phyloP scores from a whole-genome alignment of 2,113 vertebrate species.

The Colius striatus region DNA sequence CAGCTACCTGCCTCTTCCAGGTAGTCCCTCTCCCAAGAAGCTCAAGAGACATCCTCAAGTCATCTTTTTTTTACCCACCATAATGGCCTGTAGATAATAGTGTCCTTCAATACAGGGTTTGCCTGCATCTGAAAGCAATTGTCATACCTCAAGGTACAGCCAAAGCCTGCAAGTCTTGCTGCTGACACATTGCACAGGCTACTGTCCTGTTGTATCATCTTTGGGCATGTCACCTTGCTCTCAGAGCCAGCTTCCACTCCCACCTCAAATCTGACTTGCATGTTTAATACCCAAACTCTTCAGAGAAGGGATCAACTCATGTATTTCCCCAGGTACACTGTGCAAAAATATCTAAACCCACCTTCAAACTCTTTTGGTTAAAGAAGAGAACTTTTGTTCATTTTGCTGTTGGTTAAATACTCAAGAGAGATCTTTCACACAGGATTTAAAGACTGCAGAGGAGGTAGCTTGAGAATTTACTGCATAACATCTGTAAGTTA shows the following conservation, averaged over 20 bases:
- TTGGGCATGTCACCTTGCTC: neutral
- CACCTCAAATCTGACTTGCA: neutral
- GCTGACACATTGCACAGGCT: neutral
- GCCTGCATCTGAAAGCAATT: neutral
- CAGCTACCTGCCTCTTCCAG: neutral
- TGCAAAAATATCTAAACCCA: neutral
- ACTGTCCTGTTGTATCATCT: constrained; percentile 13
- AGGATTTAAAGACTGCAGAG: neutral
- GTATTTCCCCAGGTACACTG: neutral
- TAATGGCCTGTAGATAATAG: neutral
- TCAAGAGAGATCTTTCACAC: neutral
- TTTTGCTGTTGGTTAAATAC: neutral
- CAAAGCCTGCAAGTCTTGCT: neutral
- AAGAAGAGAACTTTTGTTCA: neutral
- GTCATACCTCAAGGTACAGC: neutral
- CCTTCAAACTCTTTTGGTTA: neutral
- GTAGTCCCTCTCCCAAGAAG: neutral
- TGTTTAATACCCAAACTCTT: neutral
- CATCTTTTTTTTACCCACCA: neutral
- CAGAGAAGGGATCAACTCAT: neutral
- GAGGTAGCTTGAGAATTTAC: neutral
- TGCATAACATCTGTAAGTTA: neutral
- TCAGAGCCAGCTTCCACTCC: neutral
- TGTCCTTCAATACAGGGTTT: neutral
- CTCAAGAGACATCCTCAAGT: neutral